Base-by-base conservation (phyloP, 2,797 vertebrate genomes). In the Eospalax fontanierii region DNA sequence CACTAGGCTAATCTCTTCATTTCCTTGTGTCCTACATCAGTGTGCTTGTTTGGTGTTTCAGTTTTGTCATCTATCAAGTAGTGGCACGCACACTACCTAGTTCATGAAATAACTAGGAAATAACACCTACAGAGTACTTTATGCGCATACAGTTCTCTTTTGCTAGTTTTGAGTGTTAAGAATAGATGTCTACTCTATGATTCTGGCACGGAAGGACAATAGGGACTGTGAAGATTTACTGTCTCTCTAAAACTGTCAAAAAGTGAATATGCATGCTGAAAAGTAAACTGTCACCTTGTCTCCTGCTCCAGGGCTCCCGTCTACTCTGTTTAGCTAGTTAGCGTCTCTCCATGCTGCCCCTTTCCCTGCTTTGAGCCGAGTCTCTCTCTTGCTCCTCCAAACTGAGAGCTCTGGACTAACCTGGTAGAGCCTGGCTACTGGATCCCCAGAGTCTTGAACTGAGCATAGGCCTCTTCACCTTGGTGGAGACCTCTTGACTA, bases 51-150 rank as follows among this genome's bases (percentile, higher is more conserved):
- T 22, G 19, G 28, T 68, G 2, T 79, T 83, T 92, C 19, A 83
- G 33, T 79, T 86, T 92, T n/a, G 16, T 91, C 35, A 16, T 59
- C 19, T 76, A 7, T 46, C 74, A 91, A 91, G 75, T 59, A 86
- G 24, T 40, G 21, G 70, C 65, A 35, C 50, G 54, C 63, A 73
- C 5, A 68, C 6, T 14, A 18, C 2, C 0, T 79, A 75, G 21
- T 61, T 28, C 14, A 14, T 43, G 7, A 4, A 94, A 76, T 57
- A 73, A 92, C 95, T n/a, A 90, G 79, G 14, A 81, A 28, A 54
- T 61, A 46, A 70, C 38, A 26, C 1, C 5, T 15, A 70, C 71
- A 63, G 61, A 90, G 5, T 2, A 46, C 2, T 87, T 86, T 54
- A 61, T 9, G 24, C 43, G n/a, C 15, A 68, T 18, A 63, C 71